Percentiles rank a stretch among this genome's conserved stretches.
Evolutionary conservation across 2,113 vertebrate species (phyloP).

Genomic region (Charadrius vociferus): DNA sequence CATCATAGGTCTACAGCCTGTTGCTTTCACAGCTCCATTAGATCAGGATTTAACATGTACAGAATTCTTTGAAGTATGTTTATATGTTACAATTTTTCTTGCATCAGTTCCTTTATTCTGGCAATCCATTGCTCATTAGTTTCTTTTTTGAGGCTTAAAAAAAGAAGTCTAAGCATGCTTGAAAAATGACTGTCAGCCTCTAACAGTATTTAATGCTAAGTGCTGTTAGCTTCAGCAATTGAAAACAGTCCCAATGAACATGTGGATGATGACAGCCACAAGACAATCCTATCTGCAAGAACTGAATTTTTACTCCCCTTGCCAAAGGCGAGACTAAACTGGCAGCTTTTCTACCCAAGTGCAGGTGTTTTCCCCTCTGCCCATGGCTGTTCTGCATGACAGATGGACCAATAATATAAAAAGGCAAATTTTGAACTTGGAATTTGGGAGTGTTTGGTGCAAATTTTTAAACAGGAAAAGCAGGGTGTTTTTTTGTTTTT

Average conservation of each 20-base stretch:
- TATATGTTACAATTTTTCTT: background rate
- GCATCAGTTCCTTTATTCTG: background rate
- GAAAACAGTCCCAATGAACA: background rate
- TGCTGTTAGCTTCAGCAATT: background rate
- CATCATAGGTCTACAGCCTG: background rate
- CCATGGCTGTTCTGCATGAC: background rate
- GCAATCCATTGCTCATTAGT: background rate
- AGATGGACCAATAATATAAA: background rate
- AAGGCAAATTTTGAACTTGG: background rate
- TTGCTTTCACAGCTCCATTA: background rate
- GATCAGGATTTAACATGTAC: background rate
- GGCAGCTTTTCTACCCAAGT: background rate
- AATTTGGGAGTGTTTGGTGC: background rate
- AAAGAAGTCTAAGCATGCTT: background rate
- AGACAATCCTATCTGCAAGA: background rate
- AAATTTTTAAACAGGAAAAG: background rate
- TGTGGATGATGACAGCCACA: background rate
- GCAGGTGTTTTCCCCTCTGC: background rate
- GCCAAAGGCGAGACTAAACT: background rate
- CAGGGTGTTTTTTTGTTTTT: background rate
- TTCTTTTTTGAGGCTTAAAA: background rate
- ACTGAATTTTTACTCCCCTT: background rate
- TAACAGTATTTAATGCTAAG: background rate
- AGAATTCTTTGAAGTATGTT: background rate
- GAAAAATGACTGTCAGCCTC: background rate